Conservation (phyloP, 2,113 vertebrate species). For the Pseudopodoces humilis region DNA sequence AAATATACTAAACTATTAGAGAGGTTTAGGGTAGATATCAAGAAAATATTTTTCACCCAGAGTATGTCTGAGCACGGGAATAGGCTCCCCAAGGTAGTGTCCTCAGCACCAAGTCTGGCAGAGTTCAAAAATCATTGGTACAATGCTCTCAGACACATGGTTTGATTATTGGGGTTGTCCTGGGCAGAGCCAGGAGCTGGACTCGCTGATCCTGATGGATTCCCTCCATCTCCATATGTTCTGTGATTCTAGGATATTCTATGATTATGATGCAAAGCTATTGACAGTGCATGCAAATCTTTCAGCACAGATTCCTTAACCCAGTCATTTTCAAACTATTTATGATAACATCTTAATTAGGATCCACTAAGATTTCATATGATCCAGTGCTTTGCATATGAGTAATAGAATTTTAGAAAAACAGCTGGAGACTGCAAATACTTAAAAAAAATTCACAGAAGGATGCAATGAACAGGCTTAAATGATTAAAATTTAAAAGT, state of each 20-base stretch:
- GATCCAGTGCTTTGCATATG: neutral
- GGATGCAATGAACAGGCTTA: neutral
- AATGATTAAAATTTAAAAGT: neutral
- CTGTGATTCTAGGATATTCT: neutral
- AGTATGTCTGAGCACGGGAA: neutral
- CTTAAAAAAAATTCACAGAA: neutral
- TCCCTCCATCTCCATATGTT: neutral
- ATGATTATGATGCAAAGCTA: neutral
- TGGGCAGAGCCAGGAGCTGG: neutral
- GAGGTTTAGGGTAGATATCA: neutral
- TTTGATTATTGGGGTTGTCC: neutral
- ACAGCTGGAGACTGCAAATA: neutral
- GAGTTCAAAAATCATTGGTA: neutral
- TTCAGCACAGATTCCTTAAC: neutral
- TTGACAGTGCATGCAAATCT: neutral
- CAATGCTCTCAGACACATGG: neutral
- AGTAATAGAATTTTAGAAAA: neutral
- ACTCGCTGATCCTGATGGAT: accelerated
- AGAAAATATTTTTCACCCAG: neutral
- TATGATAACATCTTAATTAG: neutral
- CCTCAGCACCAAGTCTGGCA: neutral
- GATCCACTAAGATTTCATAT: neutral
- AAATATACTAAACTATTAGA: neutral
- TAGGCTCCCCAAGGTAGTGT: no score
- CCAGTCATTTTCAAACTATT: neutral